phyloP scores from a whole-genome alignment of 2,113 vertebrate genomes.

The Microcebus jonahi region DNA sequence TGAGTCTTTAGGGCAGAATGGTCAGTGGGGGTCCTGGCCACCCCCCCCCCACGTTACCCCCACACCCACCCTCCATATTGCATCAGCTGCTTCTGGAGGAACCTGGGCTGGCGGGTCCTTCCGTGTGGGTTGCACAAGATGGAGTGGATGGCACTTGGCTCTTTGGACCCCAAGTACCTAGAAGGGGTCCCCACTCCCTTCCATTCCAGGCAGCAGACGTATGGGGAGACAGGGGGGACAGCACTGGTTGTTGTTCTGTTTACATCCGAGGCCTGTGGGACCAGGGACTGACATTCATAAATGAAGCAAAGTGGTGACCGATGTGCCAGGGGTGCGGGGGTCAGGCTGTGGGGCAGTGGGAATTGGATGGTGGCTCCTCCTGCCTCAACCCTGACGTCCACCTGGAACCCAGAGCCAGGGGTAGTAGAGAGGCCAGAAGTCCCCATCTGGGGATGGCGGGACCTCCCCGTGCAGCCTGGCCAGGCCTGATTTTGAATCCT shows the following conservation, averaged over 20 bases:
- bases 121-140: not conserved
- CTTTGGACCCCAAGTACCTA: not conserved
- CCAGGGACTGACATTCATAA: not conserved
- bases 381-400: not conserved
- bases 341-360: not conserved
- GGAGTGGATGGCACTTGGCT: not conserved
- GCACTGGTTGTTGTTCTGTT: not conserved
- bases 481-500: constrained; percentile 53
- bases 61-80: accelerated
- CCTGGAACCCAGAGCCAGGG: not conserved
- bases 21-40: not conserved
- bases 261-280: not conserved
- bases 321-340: not conserved
- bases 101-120: not conserved
- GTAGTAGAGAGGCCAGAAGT: not conserved
- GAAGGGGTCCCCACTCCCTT: not conserved
- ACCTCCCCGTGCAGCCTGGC: not conserved
- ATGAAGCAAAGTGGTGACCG: not conserved
- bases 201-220: not conserved
- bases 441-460: not conserved
- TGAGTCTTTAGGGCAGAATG: not conserved
- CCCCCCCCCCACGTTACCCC: not conserved
- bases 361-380: not conserved
- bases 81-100: not conserved
- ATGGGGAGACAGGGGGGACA: accelerated